Conservation (phyloP, 2,113 vertebrate genomes). For the Hemiscyllium ocellatum region DNA sequence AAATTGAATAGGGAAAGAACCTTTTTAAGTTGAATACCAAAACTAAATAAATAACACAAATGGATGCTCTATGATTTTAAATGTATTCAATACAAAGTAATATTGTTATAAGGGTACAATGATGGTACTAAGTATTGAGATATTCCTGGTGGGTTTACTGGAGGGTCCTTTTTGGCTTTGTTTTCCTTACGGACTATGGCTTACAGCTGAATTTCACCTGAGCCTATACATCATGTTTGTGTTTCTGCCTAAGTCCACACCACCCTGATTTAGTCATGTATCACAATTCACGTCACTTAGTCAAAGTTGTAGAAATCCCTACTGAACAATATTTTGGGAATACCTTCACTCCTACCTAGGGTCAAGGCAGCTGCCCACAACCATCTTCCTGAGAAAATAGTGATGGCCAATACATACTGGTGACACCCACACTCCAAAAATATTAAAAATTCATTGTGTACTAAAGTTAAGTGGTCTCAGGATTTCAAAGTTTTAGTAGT, state of each 20-base stretch:
- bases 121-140: neutral
- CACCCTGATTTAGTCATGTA: neutral
- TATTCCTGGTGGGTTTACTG: neutral
- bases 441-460: no score
- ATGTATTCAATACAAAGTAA: neutral
- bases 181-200: neutral
- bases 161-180: neutral
- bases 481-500: neutral
- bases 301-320: neutral
- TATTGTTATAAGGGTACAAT: neutral
- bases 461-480: neutral
- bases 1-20: no score
- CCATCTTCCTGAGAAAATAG: no score
- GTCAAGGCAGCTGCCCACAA: no score
- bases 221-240: neutral
- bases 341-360: neutral
- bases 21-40: no score
- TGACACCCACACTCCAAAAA: no score
- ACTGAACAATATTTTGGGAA: neutral
- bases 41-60: neutral
- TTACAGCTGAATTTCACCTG: neutral
- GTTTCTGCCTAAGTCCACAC: neutral
- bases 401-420: no score
- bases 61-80: neutral
- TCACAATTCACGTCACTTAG: neutral